Base-by-base conservation (phyloP, 2,113 vertebrate genomes). In the Myxocyprinus asiaticus region DNA sequence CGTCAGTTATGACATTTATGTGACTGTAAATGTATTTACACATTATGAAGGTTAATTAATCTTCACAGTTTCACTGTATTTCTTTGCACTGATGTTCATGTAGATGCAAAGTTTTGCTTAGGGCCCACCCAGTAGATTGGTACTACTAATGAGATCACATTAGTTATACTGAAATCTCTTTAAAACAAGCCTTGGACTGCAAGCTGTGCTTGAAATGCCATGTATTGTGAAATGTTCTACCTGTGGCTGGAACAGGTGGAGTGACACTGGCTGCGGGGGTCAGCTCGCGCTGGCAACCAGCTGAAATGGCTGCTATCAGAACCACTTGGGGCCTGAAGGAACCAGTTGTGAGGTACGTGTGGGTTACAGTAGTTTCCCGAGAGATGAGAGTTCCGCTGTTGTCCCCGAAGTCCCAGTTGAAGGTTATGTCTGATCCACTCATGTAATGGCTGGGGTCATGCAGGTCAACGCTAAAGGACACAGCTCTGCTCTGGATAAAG, bases 371-470 rank as follows among this genome's bases (percentile, higher is more conserved):
- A 74, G 82, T 74, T 4, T 93, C 93, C 76, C 93, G 94, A 71
- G 96, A 95, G 89, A 99, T 96, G 47, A 99, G 92, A 3, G 94
- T 97, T 2, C 97, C 97, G 3, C 93, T 95, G 67, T 78, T 83
- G 86, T 99, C 97, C 1, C 97, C 97, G 47, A 99, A 99, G 87
- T 99, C 94, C 97, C 97, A 99, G 79, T 91, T 96, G 83, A 94
- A 98, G 83, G 94, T 95, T 83, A 99, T 42, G 70, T 98, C 97
- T 0, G 96, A 94, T 0, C 47, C 81, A 12, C 86, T 86, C 70
- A 99, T 91, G 89, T 94, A 99, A n/a, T 87, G 90, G 81, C 96
- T 98, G 78, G 97, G 97, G 85, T 98, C 97, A 0, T 98, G 97
- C 68, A 98, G 90, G 43, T 88, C 89, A 78, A 98, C 82, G 0